phyloP scores from a whole-genome alignment of 2,888 invertebrate species.

The Phyllotreta cruciferae region DNA sequence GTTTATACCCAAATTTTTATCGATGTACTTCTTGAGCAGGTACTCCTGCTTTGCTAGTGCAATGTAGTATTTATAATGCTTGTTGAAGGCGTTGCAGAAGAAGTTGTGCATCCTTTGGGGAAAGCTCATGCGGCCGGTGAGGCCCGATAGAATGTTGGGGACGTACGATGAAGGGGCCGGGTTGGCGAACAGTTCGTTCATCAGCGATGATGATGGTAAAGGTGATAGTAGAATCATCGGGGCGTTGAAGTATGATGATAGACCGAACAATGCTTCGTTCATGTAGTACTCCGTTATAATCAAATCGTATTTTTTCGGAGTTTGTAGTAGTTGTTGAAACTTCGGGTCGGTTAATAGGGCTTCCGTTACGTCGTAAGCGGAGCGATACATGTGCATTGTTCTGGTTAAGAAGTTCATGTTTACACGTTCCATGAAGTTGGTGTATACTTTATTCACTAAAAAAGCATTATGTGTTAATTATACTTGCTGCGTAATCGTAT shows the following conservation, averaged over 20 bases:
- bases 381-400: conserved; percentile 15
- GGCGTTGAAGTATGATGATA: conserved; percentile 45
- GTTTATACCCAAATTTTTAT: conserved; percentile 40
- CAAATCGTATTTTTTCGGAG: conserved; percentile 54
- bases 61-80: conserved; percentile 42
- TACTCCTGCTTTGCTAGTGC: conserved; percentile 42
- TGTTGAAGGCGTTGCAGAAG: conserved; percentile 51
- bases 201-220: conserved; percentile 56
- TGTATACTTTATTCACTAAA: neutral
- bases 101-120: conserved; percentile 63
- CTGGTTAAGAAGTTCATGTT: conserved; percentile 15
- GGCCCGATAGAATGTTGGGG: conserved; percentile 60
- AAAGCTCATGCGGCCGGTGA: conserved; percentile 61
- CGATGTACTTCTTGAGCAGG: conserved; percentile 45
- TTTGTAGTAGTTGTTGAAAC: conserved; percentile 52
- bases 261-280: conserved; percentile 59
- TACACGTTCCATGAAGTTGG: conserved; percentile 1
- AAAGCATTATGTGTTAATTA: no score
- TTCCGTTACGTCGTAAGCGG: conserved; percentile 44
- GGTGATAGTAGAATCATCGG: conserved; percentile 56
- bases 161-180: conserved; percentile 56
- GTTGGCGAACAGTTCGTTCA: conserved; percentile 61
- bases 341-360: conserved; percentile 52
- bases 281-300: conserved; percentile 60
- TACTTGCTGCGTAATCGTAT: neutral